phyloP scores from a whole-genome alignment of 2,797 vertebrate species.

The Mareca strepera region DNA sequence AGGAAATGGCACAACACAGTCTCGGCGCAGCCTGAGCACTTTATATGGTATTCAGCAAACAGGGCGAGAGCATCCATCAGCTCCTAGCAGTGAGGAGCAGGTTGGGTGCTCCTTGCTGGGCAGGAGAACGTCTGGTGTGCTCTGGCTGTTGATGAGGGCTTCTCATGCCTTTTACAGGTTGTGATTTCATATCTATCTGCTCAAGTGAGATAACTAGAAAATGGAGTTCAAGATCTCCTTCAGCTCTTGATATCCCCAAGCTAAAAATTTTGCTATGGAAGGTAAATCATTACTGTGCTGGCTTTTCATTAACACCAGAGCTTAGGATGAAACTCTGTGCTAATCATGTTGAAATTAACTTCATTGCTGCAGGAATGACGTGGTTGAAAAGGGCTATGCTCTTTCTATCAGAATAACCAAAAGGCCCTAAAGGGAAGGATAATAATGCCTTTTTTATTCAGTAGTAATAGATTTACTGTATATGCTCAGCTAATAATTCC shows the following conservation, averaged over 20 bases:
- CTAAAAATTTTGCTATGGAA: background rate
- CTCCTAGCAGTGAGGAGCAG: background rate
- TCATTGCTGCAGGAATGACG: background rate
- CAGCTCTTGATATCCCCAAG: background rate
- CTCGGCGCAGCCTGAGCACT: constrained; percentile 17
- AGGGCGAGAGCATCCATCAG: background rate
- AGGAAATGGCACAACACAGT: constrained; percentile 57
- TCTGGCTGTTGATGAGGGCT: background rate
- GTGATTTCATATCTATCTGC: rapidly evolving
- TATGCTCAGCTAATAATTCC: background rate
- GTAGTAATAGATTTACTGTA: background rate
- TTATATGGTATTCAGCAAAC: constrained; percentile 67
- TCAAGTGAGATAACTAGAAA: background rate
- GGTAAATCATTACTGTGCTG: background rate
- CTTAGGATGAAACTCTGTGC: background rate
- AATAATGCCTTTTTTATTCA: background rate
- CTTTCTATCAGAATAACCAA: background rate
- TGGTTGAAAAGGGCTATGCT: background rate
- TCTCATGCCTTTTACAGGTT: background rate
- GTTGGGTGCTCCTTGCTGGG: background rate
- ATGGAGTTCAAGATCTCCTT: background rate
- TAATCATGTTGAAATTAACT: background rate
- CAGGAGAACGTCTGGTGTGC: background rate
- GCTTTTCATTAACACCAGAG: rapidly evolving
- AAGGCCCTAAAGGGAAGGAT: background rate